phyloP scores from a whole-genome alignment of 2,888 invertebrate species.

The Coelogynopora nodosa region DNA sequence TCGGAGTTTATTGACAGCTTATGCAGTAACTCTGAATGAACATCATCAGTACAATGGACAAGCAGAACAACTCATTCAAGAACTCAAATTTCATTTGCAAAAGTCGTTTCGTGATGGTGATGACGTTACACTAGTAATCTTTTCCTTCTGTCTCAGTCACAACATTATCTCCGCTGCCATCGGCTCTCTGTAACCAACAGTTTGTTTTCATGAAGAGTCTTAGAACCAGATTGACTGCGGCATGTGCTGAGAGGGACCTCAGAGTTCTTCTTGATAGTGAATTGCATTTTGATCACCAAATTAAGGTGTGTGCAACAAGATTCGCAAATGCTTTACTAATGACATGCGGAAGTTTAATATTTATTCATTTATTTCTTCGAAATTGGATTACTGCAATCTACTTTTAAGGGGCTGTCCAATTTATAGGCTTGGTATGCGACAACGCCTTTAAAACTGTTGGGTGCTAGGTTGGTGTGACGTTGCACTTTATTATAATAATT shows the following conservation, averaged over 20 bases:
- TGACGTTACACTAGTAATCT: not conserved
- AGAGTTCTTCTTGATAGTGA: too few relatives aligned
- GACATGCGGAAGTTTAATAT: too few relatives aligned
- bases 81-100: not conserved
- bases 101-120: not conserved
- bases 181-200: constrained; percentile 13
- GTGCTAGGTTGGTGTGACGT: too few relatives aligned
- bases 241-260: constrained; percentile 89
- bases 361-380: too few relatives aligned
- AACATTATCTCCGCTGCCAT: constrained; percentile 7
- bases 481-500: too few relatives aligned
- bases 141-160: constrained; percentile 21
- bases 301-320: too few relatives aligned
- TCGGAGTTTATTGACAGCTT: not conserved
- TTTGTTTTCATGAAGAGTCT: not conserved
- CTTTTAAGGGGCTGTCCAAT: too few relatives aligned
- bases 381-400: too few relatives aligned
- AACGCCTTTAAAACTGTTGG: too few relatives aligned
- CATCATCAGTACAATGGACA: constrained; percentile 27
- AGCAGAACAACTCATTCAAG: not conserved
- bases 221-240: constrained; percentile 65
- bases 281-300: too few relatives aligned
- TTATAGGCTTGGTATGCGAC: too few relatives aligned
- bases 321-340: too few relatives aligned
- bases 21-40: not conserved